Percentiles rank a stretch among this genome's conserved stretches.
phyloP scores from a whole-genome alignment of 1,140 invertebrate genomes.

The Grapholita molesta region DNA sequence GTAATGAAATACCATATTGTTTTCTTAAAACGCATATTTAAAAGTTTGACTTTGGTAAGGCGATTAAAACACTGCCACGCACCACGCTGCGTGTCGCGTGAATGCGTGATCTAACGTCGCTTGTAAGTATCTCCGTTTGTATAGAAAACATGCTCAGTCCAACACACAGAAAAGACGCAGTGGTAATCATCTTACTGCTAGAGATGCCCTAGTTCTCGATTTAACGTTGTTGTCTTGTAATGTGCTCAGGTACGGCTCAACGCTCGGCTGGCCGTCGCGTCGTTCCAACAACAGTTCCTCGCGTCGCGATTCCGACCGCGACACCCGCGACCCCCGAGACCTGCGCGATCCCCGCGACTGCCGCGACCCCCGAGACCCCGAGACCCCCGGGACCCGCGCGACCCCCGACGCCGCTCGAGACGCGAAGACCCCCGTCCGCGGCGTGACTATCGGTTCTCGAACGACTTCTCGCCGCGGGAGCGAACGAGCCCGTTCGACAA shows the following conservation, averaged over 20 bases:
- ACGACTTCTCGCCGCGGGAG: constrained; percentile 79
- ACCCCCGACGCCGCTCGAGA: constrained; percentile 38
- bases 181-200: too few species aligned
- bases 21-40: too few species aligned
- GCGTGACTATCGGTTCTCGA: constrained; percentile 77
- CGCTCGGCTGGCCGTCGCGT: constrained; percentile 65
- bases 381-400: constrained; percentile 37
- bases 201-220: too few species aligned
- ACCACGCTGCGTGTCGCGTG: too few species aligned
- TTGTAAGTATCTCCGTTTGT: too few species aligned
- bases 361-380: constrained; percentile 42
- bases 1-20: too few species aligned
- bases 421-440: constrained; percentile 52
- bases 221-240: neutral
- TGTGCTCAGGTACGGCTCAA: constrained; percentile 67
- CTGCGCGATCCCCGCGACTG: constrained; percentile 39
- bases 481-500: constrained; percentile 84
- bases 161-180: too few species aligned
- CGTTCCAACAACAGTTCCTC: constrained; percentile 54
- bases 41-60: too few species aligned
- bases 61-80: too few species aligned
- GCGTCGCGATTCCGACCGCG: constrained; percentile 36
- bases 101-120: too few species aligned
- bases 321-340: constrained; percentile 59
- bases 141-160: too few species aligned